Conservation (phyloP, 2,888 invertebrate species). For the Globia sparganii region DNA sequence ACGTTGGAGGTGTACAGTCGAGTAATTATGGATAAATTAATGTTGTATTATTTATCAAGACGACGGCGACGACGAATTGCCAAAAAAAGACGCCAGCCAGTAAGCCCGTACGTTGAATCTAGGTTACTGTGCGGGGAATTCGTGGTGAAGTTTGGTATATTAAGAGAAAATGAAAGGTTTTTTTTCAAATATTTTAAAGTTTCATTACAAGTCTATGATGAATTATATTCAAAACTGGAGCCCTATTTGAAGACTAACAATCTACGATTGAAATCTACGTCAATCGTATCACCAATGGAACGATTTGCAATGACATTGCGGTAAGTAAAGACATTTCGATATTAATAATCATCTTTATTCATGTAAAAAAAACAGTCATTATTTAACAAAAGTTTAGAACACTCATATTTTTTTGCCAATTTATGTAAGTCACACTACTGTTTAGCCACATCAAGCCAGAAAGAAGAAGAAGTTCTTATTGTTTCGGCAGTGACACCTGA, state of each 20-base stretch:
- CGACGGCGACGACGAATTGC: conserved; percentile 57
- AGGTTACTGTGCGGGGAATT: conserved; percentile 62
- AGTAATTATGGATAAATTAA: conserved; percentile 61
- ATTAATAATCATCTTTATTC: conserved; percentile 61
- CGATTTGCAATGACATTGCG: conserved; percentile 63
- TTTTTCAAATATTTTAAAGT: conserved; percentile 64
- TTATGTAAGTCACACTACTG: conserved; percentile 63
- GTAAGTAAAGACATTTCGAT: conserved; percentile 62
- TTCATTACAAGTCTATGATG: conserved; percentile 63
- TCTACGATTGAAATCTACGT: conserved; percentile 60
- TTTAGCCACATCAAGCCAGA: conserved; percentile 63
- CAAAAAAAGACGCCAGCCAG: conserved; percentile 63
- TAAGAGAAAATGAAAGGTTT: conserved; percentile 62
- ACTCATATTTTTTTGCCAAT: conserved; percentile 62
- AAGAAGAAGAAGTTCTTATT: conserved; percentile 63
- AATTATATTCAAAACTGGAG: conserved; percentile 66
- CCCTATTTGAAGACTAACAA: conserved; percentile 65
- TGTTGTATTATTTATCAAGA: conserved; percentile 61
- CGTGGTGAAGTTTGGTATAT: conserved; percentile 60
- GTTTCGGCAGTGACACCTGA: conserved; percentile 63
- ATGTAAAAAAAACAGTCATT: conserved; percentile 62
- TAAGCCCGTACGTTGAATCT: conserved; percentile 51
- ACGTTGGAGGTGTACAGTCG: conserved; percentile 58
- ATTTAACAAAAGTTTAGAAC: conserved; percentile 63
- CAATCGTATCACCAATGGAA: conserved; percentile 65